Percentiles rank a stretch among this genome's conserved stretches.
Evolutionary conservation across 2,113 vertebrate species (phyloP).

Genomic region (Ageneiosus marmoratus): DNA sequence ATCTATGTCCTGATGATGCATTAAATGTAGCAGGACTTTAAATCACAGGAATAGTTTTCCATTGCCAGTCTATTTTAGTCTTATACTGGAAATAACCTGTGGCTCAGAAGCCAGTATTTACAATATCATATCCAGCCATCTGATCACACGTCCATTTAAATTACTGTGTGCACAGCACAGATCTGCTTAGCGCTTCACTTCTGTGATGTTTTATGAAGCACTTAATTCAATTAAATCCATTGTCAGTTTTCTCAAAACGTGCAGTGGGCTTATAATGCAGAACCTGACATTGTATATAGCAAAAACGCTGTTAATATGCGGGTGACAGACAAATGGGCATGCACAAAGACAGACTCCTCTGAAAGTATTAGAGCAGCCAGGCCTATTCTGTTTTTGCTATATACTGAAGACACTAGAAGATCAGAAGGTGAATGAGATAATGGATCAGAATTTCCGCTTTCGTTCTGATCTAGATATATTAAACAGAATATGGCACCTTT

Average conservation of each 20-base stretch:
- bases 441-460: neutral
- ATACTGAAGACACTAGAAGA: neutral
- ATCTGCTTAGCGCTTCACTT: slow-evolving; percentile 25
- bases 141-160: neutral
- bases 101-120: slow-evolving; percentile 2
- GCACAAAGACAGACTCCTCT: neutral
- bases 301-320: neutral
- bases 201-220: slow-evolving; percentile 20
- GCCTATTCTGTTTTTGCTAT: neutral
- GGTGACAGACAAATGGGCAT: neutral
- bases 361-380: neutral
- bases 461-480: neutral
- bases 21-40: neutral
- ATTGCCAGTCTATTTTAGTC: neutral
- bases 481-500: neutral
- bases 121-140: slow-evolving; percentile 5
- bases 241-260: neutral
- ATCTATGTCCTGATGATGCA: neutral
- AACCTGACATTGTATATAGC: neutral
- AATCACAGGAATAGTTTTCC: neutral
- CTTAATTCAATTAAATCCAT: slow-evolving; percentile 19
- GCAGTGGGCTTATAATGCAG: neutral
- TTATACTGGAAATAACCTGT: neutral
- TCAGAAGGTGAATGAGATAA: neutral
- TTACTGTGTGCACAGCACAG: neutral